Conservation (phyloP, 2,888 invertebrate genomes). For the Drosophila gaucha region DNA sequence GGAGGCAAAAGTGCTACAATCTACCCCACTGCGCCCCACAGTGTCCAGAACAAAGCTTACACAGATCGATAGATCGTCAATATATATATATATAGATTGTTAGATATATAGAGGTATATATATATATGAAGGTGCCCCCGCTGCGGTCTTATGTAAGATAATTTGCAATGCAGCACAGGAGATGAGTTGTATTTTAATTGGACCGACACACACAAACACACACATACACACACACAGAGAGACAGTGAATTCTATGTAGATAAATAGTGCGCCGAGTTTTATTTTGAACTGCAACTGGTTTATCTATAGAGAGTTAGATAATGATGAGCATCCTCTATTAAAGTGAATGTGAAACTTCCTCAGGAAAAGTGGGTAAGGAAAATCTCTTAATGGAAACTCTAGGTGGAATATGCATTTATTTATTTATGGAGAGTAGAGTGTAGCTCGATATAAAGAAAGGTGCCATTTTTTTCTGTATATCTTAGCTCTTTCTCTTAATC, state of each 20-base stretch:
- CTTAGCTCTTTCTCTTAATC: background rate
- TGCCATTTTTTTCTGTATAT: background rate
- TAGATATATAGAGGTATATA: background rate
- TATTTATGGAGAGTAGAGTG: background rate
- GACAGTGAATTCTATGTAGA: slow-evolving; percentile 37
- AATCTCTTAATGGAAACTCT: background rate
- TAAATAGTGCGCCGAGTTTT: slow-evolving; percentile 19
- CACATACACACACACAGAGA: slow-evolving; percentile 3
- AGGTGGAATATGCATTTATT: slow-evolving; percentile 1
- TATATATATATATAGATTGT: slow-evolving; percentile 9
- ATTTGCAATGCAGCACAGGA: slow-evolving; percentile 78
- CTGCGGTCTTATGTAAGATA: slow-evolving; percentile 65
- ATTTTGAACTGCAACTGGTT: slow-evolving; percentile 10
- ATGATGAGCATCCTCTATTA: slow-evolving; percentile 56
- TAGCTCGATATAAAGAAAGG: background rate
- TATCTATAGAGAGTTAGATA: slow-evolving; percentile 20
- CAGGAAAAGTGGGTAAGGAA: background rate
- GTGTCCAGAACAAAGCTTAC: too few relatives aligned
- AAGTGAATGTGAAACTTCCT: slow-evolving; percentile 47
- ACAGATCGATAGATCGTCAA: slow-evolving; percentile 6
- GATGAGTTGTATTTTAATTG: slow-evolving; percentile 76
- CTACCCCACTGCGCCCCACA: background rate
- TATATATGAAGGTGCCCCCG: slow-evolving; percentile 17
- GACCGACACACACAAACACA: slow-evolving; percentile 48
- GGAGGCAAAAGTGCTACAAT: slow-evolving; percentile 13